A percentile compares a stretch with the other conserved stretches of the same genome.
phyloP scores from a whole-genome alignment of 92 coral and sea anemone genomes.

The Isaurus tuberculatus region DNA sequence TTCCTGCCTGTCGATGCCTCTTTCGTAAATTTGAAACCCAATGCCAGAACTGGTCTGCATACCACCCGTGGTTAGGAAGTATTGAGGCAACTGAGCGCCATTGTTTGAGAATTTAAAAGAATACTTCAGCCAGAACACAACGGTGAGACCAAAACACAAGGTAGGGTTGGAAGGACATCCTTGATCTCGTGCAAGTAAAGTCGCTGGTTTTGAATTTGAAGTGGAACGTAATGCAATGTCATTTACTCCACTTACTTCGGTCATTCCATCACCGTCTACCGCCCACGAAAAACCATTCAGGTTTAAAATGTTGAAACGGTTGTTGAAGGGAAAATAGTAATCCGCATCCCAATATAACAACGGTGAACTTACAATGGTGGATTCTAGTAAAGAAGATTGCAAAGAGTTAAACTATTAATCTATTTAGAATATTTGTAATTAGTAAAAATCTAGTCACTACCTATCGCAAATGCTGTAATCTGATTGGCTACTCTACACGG shows the following conservation, averaged over 20 bases:
- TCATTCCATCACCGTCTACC: background rate
- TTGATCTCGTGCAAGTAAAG: conserved; percentile 1
- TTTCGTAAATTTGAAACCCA: conserved; percentile 20
- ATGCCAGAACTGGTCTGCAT: background rate
- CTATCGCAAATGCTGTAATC: too few species aligned
- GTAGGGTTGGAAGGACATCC: conserved; percentile 37
- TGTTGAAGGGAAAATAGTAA: conserved; percentile 18
- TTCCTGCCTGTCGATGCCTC: background rate
- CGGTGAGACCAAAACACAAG: conserved; percentile 24
- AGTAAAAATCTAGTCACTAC: too few species aligned
- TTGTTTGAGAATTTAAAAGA: background rate
- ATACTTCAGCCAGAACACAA: conserved; percentile 33
- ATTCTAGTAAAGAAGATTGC: background rate
- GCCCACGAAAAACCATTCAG: conserved; percentile 24
- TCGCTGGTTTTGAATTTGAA: background rate
- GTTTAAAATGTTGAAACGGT: background rate
- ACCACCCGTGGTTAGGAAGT: conserved; percentile 14
- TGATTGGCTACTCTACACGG: too few species aligned
- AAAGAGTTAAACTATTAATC: too few species aligned
- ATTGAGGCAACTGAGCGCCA: background rate
- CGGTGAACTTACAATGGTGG: conserved; percentile 1
- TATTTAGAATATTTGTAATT: too few species aligned
- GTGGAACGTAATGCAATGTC: conserved; percentile 26
- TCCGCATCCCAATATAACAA: conserved; percentile 10
- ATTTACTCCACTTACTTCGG: conserved; percentile 24